Base-by-base conservation (phyloP, 2,113 vertebrate genomes). In the Colaptes auratus region DNA sequence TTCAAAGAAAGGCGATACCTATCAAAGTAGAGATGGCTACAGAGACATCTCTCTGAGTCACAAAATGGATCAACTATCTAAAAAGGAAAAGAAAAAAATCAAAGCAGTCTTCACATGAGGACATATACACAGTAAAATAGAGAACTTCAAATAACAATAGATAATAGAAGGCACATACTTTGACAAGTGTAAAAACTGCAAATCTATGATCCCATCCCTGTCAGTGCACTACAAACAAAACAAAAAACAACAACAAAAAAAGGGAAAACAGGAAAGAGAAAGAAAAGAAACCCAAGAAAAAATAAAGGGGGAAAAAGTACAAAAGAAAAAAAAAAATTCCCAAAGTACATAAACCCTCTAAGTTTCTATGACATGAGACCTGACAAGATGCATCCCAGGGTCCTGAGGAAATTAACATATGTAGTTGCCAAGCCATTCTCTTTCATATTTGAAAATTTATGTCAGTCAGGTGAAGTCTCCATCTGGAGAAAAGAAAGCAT, bases 201-300 rank as follows among this genome's bases (percentile, higher is more conserved):
- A 72, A 76, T 53, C 33, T 76, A 4, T 69, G 53, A 79, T 69
- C 7, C 10, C 8, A 28, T 25, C 27, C 12, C 81, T 79, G 9
- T 35, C 18, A 72, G 15, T 6, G 3, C 11, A 48, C 3, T 78
- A 21, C 30, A 30, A 1, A 31, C 9, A 48, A 20, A 33, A 21
- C 5, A 50, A 21, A 30, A 25, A 30, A 50, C 5, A 6, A 16
- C 4, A 3, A 16, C 6, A 7, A 11, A 1, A 0, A 8, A 42
- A 2, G 10, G 23, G 1, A 0, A 15, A 55, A 3, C 9, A 8
- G 12, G 0, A 1, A 36, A 36, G 14, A 6, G 3, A 14, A 46
- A 48, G 42, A 19, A 48, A 48, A 48, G 17, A 48, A 48, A 48
- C 17, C 18, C 46, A 48, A 48, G 4, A 6, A 15, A 28, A 23